Base-by-base conservation (phyloP, 2,797 vertebrate genomes). In the Cyclopterus lumpus region DNA sequence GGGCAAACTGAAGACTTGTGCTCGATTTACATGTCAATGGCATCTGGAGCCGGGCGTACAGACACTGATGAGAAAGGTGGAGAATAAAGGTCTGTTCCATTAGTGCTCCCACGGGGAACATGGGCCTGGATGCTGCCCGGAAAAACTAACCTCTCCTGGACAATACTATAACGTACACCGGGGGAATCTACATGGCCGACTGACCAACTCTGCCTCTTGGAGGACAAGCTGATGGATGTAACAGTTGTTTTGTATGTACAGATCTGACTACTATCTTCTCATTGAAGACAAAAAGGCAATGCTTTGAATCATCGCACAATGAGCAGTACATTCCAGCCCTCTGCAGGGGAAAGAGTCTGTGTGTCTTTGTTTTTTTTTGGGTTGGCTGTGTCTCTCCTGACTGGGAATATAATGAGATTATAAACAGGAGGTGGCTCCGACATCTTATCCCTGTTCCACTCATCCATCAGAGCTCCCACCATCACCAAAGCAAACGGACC, bases 11-110 rank as follows among this genome's bases (percentile, higher is more conserved):
- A 71, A 87, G 75, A 82, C 79, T 75, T 72, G 74, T 54, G 77
- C 78, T 86, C 63, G 7, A 87, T 90, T 85, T 86, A 78, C 80
- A 88, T 86, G 89, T 92, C 79, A 77, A 75, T 84, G 86, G 81
- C 44, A n/a, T 66, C 84, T 75, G 89, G 87, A 89, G 78, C 77
- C 82, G 32, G 64, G 48, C 54, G 34, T 51, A 51, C 73, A 77
- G 75, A 86, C 81, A 81, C 73, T 67, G 88, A 92, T 85, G 91
- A 84, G 77, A 77, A 76, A 85, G 73, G 69, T 79, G 82, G 81
- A 81, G 63, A 83, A 80, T 87, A 72, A 91, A 88, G 87, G 81
- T 65, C 81, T 77, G 73, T 89, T 92, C 91, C 85, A 86, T 92
- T 93, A 92, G 89, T 58, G 74, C 40, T 87, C 88, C 79, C 69